Percentiles rank a stretch among this genome's conserved stretches.
These are phyloP conservation scores for Drosophila hamatofila DNA, from an alignment of 2,888 invertebrate genomes.

Conservation along the genomic window DNA sequence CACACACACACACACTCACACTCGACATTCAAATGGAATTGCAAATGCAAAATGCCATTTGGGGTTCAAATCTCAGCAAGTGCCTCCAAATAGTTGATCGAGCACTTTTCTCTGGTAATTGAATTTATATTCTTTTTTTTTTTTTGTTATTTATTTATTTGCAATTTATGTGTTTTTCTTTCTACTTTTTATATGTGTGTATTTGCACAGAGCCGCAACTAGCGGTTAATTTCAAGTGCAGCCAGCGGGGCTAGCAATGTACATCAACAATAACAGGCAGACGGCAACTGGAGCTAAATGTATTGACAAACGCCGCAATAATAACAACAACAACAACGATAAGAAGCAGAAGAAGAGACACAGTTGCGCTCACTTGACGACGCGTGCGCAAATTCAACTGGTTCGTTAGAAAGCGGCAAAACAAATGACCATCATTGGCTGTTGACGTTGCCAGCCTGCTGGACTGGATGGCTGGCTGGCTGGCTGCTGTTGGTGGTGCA, in stretches of 20 bases:
- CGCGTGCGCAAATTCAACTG: slow-evolving; percentile 80
- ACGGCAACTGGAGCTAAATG: slow-evolving; percentile 28
- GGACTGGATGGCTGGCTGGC: slow-evolving; percentile 22
- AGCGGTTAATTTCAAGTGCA: slow-evolving; percentile 53
- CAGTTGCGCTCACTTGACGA: slow-evolving; percentile 59
- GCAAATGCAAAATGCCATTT: slow-evolving; percentile 1
- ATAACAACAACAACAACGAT: slow-evolving; percentile 10
- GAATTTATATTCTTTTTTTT: slow-evolving; percentile 6
- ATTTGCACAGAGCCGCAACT: slow-evolving; percentile 17
- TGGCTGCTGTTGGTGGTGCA: slow-evolving; percentile 20
- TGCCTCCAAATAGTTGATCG: slow-evolving; percentile 17
- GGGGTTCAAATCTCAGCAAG: slow-evolving; percentile 25
- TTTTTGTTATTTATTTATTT: slow-evolving; percentile 12
- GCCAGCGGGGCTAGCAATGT: slow-evolving; percentile 24
- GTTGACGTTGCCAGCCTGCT: slow-evolving; percentile 36
- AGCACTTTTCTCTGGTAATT: slow-evolving; percentile 40
- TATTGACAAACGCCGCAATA: slow-evolving; percentile 29
- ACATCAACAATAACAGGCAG: slow-evolving; percentile 29
- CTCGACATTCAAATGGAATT: slow-evolving; percentile 4
- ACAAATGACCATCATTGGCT: slow-evolving; percentile 73
- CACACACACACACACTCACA: slow-evolving; percentile 7
- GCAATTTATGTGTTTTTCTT: slow-evolving; percentile 3
- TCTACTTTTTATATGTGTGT: background rate
- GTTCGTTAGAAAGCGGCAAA: slow-evolving; percentile 81
- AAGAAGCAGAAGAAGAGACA: slow-evolving; percentile 25